Evolutionary conservation across 2,888 invertebrate genomes (phyloP).

Genomic region (Ichneumon xanthorius): DNA sequence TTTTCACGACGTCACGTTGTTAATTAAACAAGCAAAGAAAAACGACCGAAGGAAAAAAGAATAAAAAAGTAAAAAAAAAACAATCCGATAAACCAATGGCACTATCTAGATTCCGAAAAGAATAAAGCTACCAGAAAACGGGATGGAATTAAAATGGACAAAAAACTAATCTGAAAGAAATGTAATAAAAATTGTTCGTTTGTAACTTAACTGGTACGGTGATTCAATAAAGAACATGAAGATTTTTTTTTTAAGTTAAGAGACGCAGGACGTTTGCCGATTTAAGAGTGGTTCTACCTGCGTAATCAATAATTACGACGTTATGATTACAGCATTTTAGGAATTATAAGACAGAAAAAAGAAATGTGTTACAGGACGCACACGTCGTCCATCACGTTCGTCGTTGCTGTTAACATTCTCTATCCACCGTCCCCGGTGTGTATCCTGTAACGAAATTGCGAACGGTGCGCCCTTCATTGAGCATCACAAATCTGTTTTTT

Average conservation of each 20-base stretch:
- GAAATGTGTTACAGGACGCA: slow-evolving; percentile 46
- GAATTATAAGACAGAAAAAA: slow-evolving; percentile 30
- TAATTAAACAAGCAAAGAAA: neutral
- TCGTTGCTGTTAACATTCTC: slow-evolving; percentile 41
- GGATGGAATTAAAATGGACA: slow-evolving; percentile 17
- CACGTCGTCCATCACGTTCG: slow-evolving; percentile 27
- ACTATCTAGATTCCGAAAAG: slow-evolving; percentile 39
- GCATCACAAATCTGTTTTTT: slow-evolving; percentile 44
- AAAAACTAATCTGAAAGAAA: slow-evolving; percentile 39
- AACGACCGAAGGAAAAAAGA: slow-evolving; percentile 6
- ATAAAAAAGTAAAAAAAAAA: neutral
- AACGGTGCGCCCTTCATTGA: slow-evolving; percentile 34
- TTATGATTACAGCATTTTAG: slow-evolving; percentile 70
- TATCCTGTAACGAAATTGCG: slow-evolving; percentile 47
- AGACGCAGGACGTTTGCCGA: slow-evolving; percentile 70
- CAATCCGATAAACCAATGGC: slow-evolving; percentile 1
- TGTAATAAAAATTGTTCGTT: slow-evolving; percentile 60
- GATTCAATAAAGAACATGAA: slow-evolving; percentile 68
- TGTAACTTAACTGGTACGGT: slow-evolving; percentile 68
- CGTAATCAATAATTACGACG: slow-evolving; percentile 63
- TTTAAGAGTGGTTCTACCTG: slow-evolving; percentile 65
- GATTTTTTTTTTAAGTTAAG: slow-evolving; percentile 63
- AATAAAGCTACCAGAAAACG: slow-evolving; percentile 3
- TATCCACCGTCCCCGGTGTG: slow-evolving; percentile 10
- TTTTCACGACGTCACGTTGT: slow-evolving; percentile 2